These are phyloP conservation scores for Phataginus tetradactyla DNA, from an alignment of 2,797 vertebrate species.

Conservation along the genomic window DNA sequence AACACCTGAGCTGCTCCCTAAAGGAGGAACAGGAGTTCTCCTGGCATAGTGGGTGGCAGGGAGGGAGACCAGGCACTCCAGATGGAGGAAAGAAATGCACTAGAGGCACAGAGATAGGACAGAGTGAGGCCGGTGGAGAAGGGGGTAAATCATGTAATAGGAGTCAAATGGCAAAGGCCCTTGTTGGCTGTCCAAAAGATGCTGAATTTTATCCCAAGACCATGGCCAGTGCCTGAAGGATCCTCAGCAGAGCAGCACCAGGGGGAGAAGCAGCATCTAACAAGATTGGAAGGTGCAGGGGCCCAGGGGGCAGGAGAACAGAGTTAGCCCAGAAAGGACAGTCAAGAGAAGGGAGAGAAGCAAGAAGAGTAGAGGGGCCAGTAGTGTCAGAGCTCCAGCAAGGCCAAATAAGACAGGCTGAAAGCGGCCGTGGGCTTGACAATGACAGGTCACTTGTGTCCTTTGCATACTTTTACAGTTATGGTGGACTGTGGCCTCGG, in stretches of 20 bases:
- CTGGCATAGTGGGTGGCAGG: no score
- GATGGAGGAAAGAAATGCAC: background rate
- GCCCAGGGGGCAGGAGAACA: background rate
- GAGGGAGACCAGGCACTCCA: no score
- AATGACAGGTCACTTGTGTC: background rate
- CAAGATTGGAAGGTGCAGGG: background rate
- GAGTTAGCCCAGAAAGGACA: background rate
- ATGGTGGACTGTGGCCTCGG: background rate
- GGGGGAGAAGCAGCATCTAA: background rate
- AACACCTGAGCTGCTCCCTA: background rate
- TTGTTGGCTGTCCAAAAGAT: background rate
- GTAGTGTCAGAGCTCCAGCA: background rate
- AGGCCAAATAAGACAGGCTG: background rate
- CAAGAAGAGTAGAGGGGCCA: background rate
- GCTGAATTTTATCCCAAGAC: background rate
- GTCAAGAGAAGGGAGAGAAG: background rate
- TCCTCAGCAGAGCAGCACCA: background rate
- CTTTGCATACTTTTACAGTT: background rate
- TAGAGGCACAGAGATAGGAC: background rate
- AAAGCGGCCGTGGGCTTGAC: background rate
- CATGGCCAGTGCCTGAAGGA: background rate
- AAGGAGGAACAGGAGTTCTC: background rate
- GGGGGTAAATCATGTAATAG: background rate
- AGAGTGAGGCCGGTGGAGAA: background rate
- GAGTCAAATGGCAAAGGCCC: background rate